phyloP scores from a whole-genome alignment of 64 coral and sea anemone genomes.

The Acropora tenuis region DNA sequence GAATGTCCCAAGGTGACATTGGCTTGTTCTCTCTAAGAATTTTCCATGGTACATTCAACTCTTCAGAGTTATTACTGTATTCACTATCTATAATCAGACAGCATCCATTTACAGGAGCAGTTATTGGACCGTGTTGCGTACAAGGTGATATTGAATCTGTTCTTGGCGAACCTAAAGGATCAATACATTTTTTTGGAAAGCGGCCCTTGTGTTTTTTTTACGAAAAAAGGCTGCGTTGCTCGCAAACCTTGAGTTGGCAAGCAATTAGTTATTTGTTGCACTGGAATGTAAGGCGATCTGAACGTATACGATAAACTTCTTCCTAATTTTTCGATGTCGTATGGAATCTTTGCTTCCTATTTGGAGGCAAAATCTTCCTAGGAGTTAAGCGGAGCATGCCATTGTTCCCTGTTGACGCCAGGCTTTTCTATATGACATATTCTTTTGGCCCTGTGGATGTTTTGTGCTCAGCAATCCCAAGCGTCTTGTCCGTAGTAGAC shows the following conservation, averaged over 20 bases:
- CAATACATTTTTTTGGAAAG: not conserved
- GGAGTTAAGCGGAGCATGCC: not conserved
- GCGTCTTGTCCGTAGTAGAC: not conserved
- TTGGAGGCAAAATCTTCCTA: not conserved
- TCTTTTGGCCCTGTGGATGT: not conserved
- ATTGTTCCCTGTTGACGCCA: too few species aligned
- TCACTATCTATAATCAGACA: too few species aligned
- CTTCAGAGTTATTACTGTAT: not conserved
- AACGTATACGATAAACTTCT: not conserved
- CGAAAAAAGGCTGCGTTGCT: not conserved
- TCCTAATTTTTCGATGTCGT: not conserved
- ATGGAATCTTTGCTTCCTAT: not conserved
- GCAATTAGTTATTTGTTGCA: not conserved
- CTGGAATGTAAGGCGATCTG: constrained; percentile 16
- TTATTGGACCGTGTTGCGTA: not conserved
- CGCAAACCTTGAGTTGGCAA: not conserved
- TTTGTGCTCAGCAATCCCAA: not conserved
- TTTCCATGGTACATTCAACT: too few species aligned
- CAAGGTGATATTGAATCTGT: not conserved
- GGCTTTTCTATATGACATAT: not conserved
- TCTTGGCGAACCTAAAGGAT: not conserved
- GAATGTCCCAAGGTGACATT: not conserved
- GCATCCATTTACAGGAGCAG: not conserved
- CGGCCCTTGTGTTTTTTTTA: not conserved
- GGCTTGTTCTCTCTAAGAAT: too few species aligned